Conservation (phyloP, 2,888 invertebrate species). For the Polylopha cassiicola region DNA sequence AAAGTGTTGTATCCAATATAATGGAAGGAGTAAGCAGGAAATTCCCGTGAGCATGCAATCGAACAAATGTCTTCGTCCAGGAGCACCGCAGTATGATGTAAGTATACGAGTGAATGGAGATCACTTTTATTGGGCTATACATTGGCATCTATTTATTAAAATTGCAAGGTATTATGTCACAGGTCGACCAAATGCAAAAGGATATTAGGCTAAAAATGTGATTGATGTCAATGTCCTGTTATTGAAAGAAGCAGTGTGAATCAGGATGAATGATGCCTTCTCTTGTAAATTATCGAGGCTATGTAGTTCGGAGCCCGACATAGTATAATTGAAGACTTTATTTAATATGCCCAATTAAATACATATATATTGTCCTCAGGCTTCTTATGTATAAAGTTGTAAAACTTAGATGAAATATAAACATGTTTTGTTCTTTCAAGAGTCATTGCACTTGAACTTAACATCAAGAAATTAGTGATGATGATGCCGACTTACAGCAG, state of each 20-base stretch:
- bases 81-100: slow-evolving; percentile 51
- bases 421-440: slow-evolving; percentile 48
- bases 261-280: slow-evolving; percentile 38
- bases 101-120: slow-evolving; percentile 52
- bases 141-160: slow-evolving; percentile 46
- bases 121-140: slow-evolving; percentile 29
- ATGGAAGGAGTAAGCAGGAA: slow-evolving; percentile 66
- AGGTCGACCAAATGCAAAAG: slow-evolving; percentile 44
- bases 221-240: slow-evolving; percentile 47
- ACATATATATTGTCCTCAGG: slow-evolving; percentile 60
- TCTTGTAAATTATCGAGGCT: slow-evolving; percentile 55
- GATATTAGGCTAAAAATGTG: slow-evolving; percentile 55
- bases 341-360: slow-evolving; percentile 55
- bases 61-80: slow-evolving; percentile 51
- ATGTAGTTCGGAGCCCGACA: slow-evolving; percentile 45
- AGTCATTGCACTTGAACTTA: slow-evolving; percentile 57
- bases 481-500: slow-evolving; percentile 48
- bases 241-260: slow-evolving; percentile 28
- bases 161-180: slow-evolving; percentile 49
- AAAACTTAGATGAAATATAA: slow-evolving; percentile 53
- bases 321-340: slow-evolving; percentile 56
- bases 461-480: slow-evolving; percentile 46
- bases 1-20: slow-evolving; percentile 75
- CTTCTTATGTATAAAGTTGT: slow-evolving; percentile 61
- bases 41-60: slow-evolving; percentile 59